Evolutionary conservation across 2,888 invertebrate genomes (phyloP), one percentile per base, ranked within the genome.

Genomic region (Oxycera nigricornis): DNA sequence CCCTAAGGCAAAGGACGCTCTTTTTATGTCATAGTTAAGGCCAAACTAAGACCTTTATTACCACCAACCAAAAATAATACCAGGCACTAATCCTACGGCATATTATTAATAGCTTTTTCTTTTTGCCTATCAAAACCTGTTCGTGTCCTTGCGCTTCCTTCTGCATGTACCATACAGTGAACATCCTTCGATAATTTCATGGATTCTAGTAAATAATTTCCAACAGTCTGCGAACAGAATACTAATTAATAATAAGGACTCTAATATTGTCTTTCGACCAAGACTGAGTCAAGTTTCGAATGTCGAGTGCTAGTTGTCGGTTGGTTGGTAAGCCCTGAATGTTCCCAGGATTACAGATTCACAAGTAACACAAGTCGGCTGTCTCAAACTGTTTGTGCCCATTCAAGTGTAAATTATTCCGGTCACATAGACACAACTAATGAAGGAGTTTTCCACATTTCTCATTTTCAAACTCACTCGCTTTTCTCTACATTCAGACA

Each of bases 161-260:
- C 39, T 62, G 22, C 20, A 14, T 65, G 24, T 11, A 39, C 24
- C 20, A 3, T 22, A 39, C 30, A 24, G 22, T 14, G 7, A 65
- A 41, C 31, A 55, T 52, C 70, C 70, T 70, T 52, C 41, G 55
- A 52, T 52, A 55, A 70, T 70, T 65, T 70, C 70, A 35, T 22
- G 70, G 52, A 50, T 70, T 55, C 26, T 55, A 31, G 70, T 55
- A 70, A 70, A 70, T 70, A 70, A 70, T 70, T 70, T 70, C 55
- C 31, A 31, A 22, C 31, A 52, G 20, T 55, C 31, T 55, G 52
- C 31, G 52, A 70, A 52, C 70, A 52, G 70, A 52, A 70, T 70
- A 70, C 70, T 70, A 70, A 70, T 70, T 70, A 70, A 70, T 70
- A 70, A 70, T 55, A 70, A 70, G 52, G 65, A 65, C 41, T 20